Evolutionary conservation across 2,888 invertebrate genomes (phyloP), one percentile per base, ranked within the genome.

Genomic region (Dichetophora obliterata): DNA sequence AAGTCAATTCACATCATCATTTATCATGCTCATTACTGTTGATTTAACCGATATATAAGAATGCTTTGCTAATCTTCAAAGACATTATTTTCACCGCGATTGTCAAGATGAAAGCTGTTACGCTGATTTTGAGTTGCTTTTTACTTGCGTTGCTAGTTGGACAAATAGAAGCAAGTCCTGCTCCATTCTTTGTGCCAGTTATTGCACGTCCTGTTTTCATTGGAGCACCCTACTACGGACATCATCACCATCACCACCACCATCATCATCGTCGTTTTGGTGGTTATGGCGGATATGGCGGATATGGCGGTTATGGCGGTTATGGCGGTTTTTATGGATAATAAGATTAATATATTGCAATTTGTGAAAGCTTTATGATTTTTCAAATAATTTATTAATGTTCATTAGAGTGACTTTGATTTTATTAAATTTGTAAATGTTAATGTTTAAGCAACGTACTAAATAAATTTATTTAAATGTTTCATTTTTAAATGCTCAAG

Each of bases 21-120:
- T 22, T 24, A 24, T 43, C 19, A 37, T 5, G 3, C 9, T 66
- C 22, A 37, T 66, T 14, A 34, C 5, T 22, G 22, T 37, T 9
- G 6, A 66, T 6, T 37, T 31, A 3, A 37, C 54, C 68, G 11
- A 22, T 34, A 14, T 75, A 75, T 70, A 75, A 65, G 43, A 24
- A 54, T 9, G 57, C 19, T 69, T n/a, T 9, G 43, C 66, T 68
- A 61, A 54, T 37, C 16, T 66, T 63, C 65, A 71, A 66, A 61
- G 70, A 76, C 59, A 57, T 70, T 75, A 79, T 31, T 77, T 54
- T 54, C 22, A 37, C 0, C 11, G 57, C 57, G 43, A 11, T 66
- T 43, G 31, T 14, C 77, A 81, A 68, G 48, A 80, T 83, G 83
- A 83, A 81, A 75, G 48, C 77, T 16, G 75, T 72, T 6, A 4